Conservation (phyloP, 2,888 invertebrate species). For the Mantis religiosa region DNA sequence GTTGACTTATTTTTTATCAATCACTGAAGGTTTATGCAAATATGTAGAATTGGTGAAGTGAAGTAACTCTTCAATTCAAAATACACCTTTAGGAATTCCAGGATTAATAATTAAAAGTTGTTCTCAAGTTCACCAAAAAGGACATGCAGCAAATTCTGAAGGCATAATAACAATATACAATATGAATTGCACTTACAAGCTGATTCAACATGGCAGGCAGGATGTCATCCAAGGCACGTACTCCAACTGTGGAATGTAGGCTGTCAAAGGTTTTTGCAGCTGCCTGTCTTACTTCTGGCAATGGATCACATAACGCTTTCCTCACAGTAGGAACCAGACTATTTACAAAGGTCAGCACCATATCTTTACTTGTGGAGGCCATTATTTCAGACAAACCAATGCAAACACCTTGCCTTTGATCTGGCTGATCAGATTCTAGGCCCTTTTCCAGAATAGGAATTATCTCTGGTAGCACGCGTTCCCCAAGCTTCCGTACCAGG, state of each 20-base stretch:
- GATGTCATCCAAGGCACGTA: slow-evolving; percentile 93
- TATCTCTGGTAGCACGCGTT: slow-evolving; percentile 94
- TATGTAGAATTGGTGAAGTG: too few relatives aligned
- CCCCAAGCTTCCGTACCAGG: slow-evolving; percentile 93
- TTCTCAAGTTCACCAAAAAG: too few relatives aligned
- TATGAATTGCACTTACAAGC: slow-evolving; percentile 47
- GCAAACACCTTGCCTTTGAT: slow-evolving; percentile 97
- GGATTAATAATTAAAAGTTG: too few relatives aligned
- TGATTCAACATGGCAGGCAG: slow-evolving; percentile 84
- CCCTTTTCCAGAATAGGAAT: slow-evolving; percentile 96
- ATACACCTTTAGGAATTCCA: too few relatives aligned
- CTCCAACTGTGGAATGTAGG: slow-evolving; percentile 89
- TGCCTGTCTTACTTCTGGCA: slow-evolving; percentile 87
- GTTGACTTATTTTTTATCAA: too few relatives aligned
- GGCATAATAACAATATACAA: too few relatives aligned
- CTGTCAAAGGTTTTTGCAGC: slow-evolving; percentile 97
- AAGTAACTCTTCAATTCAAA: too few relatives aligned
- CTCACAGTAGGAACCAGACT: slow-evolving; percentile 91
- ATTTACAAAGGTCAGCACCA: slow-evolving; percentile 85
- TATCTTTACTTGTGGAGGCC: slow-evolving; percentile 91
- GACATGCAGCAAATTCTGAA: too few relatives aligned
- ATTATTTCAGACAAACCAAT: slow-evolving; percentile 98
- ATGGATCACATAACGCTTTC: slow-evolving; percentile 87
- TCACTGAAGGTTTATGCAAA: too few relatives aligned
- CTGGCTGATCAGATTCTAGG: slow-evolving; percentile 82